These are phyloP conservation scores for Bombus affinis DNA, from an alignment of 1,140 invertebrate species.

Conservation along the genomic window DNA sequence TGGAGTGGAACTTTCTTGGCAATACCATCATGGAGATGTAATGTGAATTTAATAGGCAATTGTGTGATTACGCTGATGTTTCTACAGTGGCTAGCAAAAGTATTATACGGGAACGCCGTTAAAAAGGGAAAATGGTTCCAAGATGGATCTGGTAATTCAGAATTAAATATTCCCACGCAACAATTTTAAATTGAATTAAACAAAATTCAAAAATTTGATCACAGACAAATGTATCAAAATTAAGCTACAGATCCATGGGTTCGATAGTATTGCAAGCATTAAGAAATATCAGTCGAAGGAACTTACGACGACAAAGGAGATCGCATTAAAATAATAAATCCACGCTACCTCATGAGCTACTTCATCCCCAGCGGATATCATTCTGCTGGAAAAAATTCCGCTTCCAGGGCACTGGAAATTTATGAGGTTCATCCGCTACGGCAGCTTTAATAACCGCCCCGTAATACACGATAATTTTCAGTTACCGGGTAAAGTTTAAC, in stretches of 20 bases:
- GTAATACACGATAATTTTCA: slow-evolving; percentile 53
- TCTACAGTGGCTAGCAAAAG: too few species aligned
- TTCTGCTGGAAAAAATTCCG: slow-evolving; percentile 9
- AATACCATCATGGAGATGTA: too few species aligned
- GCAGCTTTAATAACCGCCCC: slow-evolving; percentile 34
- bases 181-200: too few species aligned
- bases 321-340: slow-evolving; percentile 36
- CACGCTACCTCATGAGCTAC: not conserved
- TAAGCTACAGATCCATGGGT: too few species aligned
- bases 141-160: too few species aligned
- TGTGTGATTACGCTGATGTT: too few species aligned
- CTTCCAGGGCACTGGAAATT: slow-evolving; percentile 16
- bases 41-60: too few species aligned
- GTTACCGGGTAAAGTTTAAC: slow-evolving; percentile 2
- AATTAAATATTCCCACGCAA: too few species aligned
- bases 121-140: too few species aligned
- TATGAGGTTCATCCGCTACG: slow-evolving; percentile 33
- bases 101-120: too few species aligned
- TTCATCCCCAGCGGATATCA: not conserved
- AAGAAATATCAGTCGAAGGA: not conserved
- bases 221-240: not conserved
- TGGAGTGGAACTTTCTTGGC: too few species aligned
- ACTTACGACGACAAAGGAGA: not conserved
- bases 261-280: not conserved
- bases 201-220: too few species aligned